Percentiles rank a stretch among this genome's conserved stretches.
Evolutionary conservation across 2,797 vertebrate genomes (phyloP).

Genomic region (Linurgus olivaceus): DNA sequence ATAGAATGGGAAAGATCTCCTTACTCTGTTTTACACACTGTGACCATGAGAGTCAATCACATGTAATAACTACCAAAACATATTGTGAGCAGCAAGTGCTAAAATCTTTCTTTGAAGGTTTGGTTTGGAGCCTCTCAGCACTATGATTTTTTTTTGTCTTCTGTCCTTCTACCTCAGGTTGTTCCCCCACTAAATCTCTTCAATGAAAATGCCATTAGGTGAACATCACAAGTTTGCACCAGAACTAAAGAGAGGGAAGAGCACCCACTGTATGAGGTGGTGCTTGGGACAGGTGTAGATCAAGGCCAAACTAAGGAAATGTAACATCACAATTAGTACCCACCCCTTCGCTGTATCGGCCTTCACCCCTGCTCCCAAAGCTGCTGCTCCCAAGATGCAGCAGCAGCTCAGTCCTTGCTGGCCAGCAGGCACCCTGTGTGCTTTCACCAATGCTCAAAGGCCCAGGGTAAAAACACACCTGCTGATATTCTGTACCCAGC

Average conservation of each 20-base stretch:
- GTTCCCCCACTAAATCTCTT: neutral
- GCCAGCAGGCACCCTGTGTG: neutral
- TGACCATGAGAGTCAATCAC: neutral
- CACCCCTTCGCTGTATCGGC: neutral
- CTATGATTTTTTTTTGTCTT: neutral
- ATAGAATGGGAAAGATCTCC: neutral
- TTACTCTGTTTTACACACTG: neutral
- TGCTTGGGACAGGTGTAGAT: neutral
- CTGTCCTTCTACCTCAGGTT: neutral
- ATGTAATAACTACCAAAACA: neutral
- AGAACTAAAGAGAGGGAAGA: neutral
- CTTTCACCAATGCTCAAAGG: neutral
- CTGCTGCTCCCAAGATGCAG: neutral
- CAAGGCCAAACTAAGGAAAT: neutral
- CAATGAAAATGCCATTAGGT: accelerated
- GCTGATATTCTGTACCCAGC: neutral
- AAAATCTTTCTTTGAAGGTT: neutral
- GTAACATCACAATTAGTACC: neutral
- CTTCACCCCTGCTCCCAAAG: neutral
- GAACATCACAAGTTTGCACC: neutral
- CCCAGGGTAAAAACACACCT: neutral
- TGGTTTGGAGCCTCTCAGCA: neutral
- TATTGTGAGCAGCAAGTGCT: neutral
- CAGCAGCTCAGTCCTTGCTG: neutral
- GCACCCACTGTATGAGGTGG: neutral